A percentile compares a stretch with the other conserved stretches of the same genome.
phyloP scores from a whole-genome alignment of 2,797 vertebrate species.

The Acanthurus tractus region DNA sequence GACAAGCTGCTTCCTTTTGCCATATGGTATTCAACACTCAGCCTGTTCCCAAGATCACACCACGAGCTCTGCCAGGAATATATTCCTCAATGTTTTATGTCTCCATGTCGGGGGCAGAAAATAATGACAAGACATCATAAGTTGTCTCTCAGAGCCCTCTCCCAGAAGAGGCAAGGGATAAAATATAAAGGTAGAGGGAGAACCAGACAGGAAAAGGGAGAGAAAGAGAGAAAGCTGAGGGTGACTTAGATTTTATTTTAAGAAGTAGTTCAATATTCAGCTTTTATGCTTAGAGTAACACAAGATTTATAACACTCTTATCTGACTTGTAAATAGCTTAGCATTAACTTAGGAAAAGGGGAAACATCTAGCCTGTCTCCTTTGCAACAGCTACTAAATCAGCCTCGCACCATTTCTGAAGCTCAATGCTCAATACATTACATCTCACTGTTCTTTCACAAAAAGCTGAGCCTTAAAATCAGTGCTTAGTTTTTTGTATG shows the following conservation, averaged over 20 bases:
- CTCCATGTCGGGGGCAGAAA: conserved; percentile 53
- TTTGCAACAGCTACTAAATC: no score
- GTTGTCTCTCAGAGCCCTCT: conserved; percentile 59
- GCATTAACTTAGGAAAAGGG: background rate
- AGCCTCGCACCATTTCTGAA: background rate
- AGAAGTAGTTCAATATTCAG: conserved; percentile 24
- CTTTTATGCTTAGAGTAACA: no score
- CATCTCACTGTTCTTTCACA: background rate
- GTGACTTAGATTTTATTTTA: conserved; percentile 33
- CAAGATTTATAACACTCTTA: background rate
- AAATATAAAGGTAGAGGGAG: conserved; percentile 70
- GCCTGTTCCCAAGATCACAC: conserved; percentile 71
- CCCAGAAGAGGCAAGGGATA: conserved; percentile 63
- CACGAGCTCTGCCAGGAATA: conserved; percentile 65
- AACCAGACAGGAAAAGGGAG: background rate
- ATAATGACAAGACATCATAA: conserved; percentile 68
- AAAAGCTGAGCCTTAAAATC: background rate
- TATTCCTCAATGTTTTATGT: conserved; percentile 65
- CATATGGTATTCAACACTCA: conserved; percentile 68
- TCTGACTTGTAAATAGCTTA: background rate
- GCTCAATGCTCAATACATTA: background rate
- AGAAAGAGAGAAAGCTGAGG: background rate
- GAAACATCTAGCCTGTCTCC: background rate
- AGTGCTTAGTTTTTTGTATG: background rate
- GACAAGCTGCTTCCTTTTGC: conserved; percentile 70